Base-by-base conservation (phyloP, 2,888 invertebrate species). In the Ophion obscuratus region DNA sequence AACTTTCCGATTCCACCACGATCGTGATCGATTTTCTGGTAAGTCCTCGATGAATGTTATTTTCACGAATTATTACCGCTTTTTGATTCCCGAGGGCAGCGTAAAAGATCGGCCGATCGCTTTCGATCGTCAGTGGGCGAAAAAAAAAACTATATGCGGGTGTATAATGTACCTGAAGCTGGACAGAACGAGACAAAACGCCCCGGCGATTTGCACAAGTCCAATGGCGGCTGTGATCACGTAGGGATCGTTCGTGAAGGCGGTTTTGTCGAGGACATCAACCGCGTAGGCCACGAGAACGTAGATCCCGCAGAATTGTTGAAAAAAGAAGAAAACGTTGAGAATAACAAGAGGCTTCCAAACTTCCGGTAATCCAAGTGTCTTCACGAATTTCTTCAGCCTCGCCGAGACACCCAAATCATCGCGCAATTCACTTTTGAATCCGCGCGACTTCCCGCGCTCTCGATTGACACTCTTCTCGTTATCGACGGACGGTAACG, bases 331-430 rank as follows among this genome's bases (percentile, higher is more conserved):
- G 47, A 87, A 89, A 14, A 47, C 62, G 73, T 88, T 87, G 10
- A 90, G 75, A 24, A 90, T 90, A 0, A 86, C 7, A 7, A 89
- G 75, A 7, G 91, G 90, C 57, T 90, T 90, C 90, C 91, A 90
- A 2, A 90, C 87, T 86, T 90, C 89, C 2, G 90, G 87, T 44
- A 83, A 36, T 27, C 64, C 82, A 36, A 81, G 68, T 24, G 68
- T 77, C 11, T 36, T 81, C 31, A 62, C 40, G 5, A 87, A 61
- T 27, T 79, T 68, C 20, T 86, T 83, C n/a, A 88, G 4, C n/a
- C 83, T 87, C 9, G 31, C 6, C 17, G 61, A 76, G 14, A 86
- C 0, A 4, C 59, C 53, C 27, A 53, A 78, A 10, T 77, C 11
- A 2, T 59, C 59, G 24, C 61, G 44, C 47, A 36, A 17, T 64